Evolutionary conservation across 64 coral and sea anemone species (phyloP).

Genomic region (Dendronephthya gigantea): DNA sequence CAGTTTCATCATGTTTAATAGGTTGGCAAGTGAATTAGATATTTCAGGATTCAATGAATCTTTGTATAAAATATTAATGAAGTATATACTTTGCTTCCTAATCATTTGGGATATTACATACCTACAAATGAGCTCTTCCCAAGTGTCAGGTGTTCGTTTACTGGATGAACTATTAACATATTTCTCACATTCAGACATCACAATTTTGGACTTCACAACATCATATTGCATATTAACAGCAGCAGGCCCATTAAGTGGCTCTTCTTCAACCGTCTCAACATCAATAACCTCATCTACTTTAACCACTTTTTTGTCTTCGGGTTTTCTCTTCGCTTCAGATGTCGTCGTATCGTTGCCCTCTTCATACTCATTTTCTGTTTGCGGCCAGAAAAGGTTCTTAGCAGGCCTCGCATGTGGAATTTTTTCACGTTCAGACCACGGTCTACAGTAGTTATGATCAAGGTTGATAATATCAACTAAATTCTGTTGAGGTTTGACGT

Average conservation of each 20-base stretch:
- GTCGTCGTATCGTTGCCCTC: too few species aligned
- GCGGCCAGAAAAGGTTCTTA: conserved; percentile 68
- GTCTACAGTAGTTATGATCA: conserved; percentile 83
- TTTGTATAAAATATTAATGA: too few species aligned
- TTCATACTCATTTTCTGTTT: conserved; percentile 17
- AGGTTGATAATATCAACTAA: conserved; percentile 69
- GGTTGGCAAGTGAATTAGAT: too few species aligned
- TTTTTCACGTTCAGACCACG: conserved; percentile 89
- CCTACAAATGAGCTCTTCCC: conserved; percentile 97
- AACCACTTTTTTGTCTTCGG: conserved; percentile 8
- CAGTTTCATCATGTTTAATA: too few species aligned
- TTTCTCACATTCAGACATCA: conserved; percentile 96
- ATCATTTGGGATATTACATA: too few species aligned
- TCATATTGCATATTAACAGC: conserved; percentile 70
- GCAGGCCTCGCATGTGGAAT: conserved; percentile 70
- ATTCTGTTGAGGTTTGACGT: conserved; percentile 31
- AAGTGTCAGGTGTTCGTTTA: conserved; percentile 94
- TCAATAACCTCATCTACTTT: conserved; percentile 46
- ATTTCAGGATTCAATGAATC: too few species aligned
- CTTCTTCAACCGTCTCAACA: conserved; percentile 73
- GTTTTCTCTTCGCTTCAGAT: background rate
- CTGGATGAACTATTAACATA: conserved; percentile 72
- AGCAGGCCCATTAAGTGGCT: conserved; percentile 16
- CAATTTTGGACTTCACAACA: conserved; percentile 67
- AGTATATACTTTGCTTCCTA: too few species aligned